Evolutionary conservation across 92 coral and sea anemone genomes (phyloP), one percentile per base, ranked within the genome.

Genomic region (Phenganax subtilis): DNA sequence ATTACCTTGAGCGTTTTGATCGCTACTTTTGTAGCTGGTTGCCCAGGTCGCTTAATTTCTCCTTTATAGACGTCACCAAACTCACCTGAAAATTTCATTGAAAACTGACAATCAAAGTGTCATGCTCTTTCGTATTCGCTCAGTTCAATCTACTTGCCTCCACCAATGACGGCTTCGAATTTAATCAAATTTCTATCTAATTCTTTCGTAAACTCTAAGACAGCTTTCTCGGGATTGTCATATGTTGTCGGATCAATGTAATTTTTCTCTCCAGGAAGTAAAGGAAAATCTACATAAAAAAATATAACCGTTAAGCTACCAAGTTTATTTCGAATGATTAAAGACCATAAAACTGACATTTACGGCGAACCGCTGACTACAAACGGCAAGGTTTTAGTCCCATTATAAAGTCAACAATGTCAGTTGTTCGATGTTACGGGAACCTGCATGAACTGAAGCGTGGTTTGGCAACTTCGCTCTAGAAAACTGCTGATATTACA

Each of bases 181-280:
- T n/a, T 28, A 11, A 94, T 80, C 79, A 75, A 44, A 12, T 85
- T 86, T 30, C 86, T 84, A 69, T 92, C 92, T 10, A 94, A 90
- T 66, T 94, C 98, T 77, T 91, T 92, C 12, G 97, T 97, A 87
- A 94, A 94, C 73, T 82, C 87, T 56, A 67, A 84, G 70, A 94
- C 81, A 9, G 97, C 98, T 72, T 91, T 96, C 82, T 94, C 97
- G 0, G 98, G 98, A 72, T 88, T 85, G 55, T 88, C 96, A 52
- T 94, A 94, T 62, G 91, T 90, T 29, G 92, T 87, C 25, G 98
- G 98, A 72, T 94, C 98, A 44, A 94, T 85, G 80, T 94, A 94
- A 15, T 88, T 74, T 53, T 85, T 80, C 58, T 87, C 91, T 0
- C 98, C 97, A 63, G 20, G 58, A 11, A 89, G 54, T 1, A 93